Conservation (phyloP, 2,113 vertebrate species). For the Heterochromis multidens region DNA sequence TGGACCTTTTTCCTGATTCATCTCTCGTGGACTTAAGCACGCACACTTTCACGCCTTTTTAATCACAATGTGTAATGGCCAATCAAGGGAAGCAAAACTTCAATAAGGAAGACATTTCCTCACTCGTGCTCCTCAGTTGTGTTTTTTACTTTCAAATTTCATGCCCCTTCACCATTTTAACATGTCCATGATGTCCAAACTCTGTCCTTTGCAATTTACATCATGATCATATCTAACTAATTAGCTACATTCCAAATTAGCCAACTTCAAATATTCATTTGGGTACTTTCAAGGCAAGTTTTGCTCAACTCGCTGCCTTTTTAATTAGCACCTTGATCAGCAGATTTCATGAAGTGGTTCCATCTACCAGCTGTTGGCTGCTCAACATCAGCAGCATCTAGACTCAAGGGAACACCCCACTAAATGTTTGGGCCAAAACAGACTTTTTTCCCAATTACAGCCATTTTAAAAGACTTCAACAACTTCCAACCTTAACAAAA, state of each 20-base stretch:
- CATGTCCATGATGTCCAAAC: neutral
- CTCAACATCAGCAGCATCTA: neutral
- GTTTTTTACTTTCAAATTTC: neutral
- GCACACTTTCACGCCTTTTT: neutral
- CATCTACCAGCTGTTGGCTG: neutral
- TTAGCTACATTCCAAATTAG: neutral
- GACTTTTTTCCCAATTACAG: neutral
- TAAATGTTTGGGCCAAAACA: neutral
- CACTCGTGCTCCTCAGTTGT: neutral
- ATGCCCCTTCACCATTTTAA: neutral
- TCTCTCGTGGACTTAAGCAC: neutral
- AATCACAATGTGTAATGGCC: neutral
- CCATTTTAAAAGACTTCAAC: neutral
- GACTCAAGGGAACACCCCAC: neutral
- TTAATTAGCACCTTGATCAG: neutral
- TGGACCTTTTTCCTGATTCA: neutral
- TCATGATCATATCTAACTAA: neutral
- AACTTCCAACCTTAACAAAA: neutral
- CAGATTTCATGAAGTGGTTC: neutral
- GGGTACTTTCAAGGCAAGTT: neutral
- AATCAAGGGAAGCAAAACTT: neutral
- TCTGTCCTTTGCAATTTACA: neutral
- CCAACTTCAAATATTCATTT: neutral
- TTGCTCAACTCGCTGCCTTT: neutral
- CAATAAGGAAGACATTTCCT: neutral